These are phyloP conservation scores for Quadroppia sp. DNA, from an alignment of 2,888 invertebrate species.

Conservation along the genomic window DNA sequence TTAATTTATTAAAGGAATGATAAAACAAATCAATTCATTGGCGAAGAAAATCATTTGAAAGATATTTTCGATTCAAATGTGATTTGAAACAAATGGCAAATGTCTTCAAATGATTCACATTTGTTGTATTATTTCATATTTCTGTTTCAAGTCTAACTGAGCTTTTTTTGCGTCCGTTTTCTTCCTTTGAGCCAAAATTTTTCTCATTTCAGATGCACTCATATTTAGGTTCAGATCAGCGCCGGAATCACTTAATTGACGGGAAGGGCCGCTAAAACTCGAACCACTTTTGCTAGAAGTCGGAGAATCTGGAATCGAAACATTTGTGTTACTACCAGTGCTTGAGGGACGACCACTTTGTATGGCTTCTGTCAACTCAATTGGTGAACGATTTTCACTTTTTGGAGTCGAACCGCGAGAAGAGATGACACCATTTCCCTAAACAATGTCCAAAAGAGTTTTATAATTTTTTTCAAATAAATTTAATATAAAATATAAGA, in stretches of 20 bases:
- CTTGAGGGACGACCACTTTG: neutral
- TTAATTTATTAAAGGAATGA: neutral
- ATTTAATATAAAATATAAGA: too few relatives aligned
- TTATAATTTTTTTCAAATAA: too few relatives aligned
- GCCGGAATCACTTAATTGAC: conserved; percentile 25
- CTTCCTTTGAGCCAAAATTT: conserved; percentile 72
- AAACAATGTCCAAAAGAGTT: neutral
- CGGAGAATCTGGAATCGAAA: conserved; percentile 49
- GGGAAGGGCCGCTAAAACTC: conserved; percentile 37
- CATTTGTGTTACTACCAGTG: conserved; percentile 49
- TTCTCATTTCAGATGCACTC: conserved; percentile 88
- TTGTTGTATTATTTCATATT: conserved; percentile 90
- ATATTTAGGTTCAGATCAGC: conserved; percentile 70
- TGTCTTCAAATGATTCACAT: conserved; percentile 58
- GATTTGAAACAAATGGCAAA: neutral
- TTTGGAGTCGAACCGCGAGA: conserved; percentile 9
- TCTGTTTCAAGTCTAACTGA: conserved; percentile 81
- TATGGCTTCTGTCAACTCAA: neutral
- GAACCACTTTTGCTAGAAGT: conserved; percentile 45
- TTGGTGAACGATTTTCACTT: neutral
- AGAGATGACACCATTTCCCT: conserved; percentile 23
- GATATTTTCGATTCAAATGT: neutral
- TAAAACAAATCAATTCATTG: neutral
- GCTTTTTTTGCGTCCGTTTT: conserved; percentile 86
- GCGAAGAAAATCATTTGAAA: neutral